Evolutionary conservation across 2,113 vertebrate genomes (phyloP), one percentile per base, ranked within the genome.

Genomic region (Passer domesticus): DNA sequence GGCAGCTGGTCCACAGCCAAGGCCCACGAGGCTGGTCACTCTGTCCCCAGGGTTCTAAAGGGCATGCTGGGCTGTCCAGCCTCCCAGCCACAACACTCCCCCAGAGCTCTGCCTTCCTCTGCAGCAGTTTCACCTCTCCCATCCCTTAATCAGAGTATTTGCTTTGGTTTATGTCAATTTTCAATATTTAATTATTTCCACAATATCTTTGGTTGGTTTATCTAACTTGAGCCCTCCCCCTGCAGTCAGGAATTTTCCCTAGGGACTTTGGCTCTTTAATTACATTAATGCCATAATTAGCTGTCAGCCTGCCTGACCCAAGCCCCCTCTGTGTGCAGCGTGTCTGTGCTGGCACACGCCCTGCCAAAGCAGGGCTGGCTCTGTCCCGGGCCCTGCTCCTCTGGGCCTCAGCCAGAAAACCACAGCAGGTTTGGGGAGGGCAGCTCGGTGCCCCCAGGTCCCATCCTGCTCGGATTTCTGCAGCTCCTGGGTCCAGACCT

Each of bases 1-100:
- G 20, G 4, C 4, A 0, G 76, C 0, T 21, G 16, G 8, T 3
- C 30, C 53, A 4, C 13, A 37, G 19, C 23, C 30, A 1, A 3
- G 9, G 13, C 33, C 31, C 9, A 1, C 13, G 10, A 10, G 56
- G 56, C 56, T 24, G 79, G 3, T 20, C 49, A 14, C 27, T 0
- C 49, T 25, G 75, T 12, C 62, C 73, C 47, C 53, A 21, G 37
- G 56, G 68, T 9, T 4, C 66, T 10, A 5, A 5, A 56, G 60
- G 37, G 35, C 21, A 15, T 4, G 37, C 47, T 16, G 59, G 39
- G 24, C 5, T 1, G 39, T 13, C 39, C 56, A 12, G 0, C 53
- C 31, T 12, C 25, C 11, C 62, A 30, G 0, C 7, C 46, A 24
- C 83, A 13, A 2, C 1, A 2, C 64, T 33, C 49, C 24, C 6